These are phyloP conservation scores for Chaetogeoica ovagalla DNA, from an alignment of 2,888 invertebrate species.

Conservation along the genomic window DNA sequence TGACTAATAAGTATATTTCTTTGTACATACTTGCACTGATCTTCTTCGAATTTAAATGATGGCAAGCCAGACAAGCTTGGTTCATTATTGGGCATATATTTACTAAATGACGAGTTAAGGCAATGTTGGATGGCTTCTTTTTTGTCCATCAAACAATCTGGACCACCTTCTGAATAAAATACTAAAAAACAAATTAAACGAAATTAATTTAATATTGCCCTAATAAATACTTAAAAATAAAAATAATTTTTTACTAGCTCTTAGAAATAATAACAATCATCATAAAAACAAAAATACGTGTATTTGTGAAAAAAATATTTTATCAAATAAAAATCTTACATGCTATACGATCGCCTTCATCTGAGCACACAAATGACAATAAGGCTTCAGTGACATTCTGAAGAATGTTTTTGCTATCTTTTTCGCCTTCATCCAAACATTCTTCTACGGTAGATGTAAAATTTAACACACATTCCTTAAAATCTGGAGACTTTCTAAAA, in stretches of 20 bases:
- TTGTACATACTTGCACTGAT: slow-evolving; percentile 63
- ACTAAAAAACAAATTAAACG: slow-evolving; percentile 61
- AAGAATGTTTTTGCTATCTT: slow-evolving; percentile 66
- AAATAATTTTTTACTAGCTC: neutral
- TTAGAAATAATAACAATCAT: neutral
- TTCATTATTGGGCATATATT: slow-evolving; percentile 61
- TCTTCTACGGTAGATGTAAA: slow-evolving; percentile 65
- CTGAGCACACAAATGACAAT: slow-evolving; percentile 74
- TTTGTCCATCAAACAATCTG: slow-evolving; percentile 71
- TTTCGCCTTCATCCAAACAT: slow-evolving; percentile 69
- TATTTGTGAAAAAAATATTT: neutral
- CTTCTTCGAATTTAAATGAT: slow-evolving; percentile 66
- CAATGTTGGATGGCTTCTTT: slow-evolving; percentile 68
- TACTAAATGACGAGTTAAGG: slow-evolving; percentile 66
- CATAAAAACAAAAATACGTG: neutral
- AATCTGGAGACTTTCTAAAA: slow-evolving; percentile 63
- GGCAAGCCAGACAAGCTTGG: slow-evolving; percentile 55
- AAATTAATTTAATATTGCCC: neutral
- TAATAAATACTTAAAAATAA: neutral
- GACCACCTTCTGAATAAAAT: slow-evolving; percentile 80
- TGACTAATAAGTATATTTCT: neutral
- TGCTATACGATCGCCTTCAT: slow-evolving; percentile 81
- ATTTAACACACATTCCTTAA: slow-evolving; percentile 67
- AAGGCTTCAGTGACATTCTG: slow-evolving; percentile 72
- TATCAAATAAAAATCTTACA: slow-evolving; percentile 64